A percentile compares a stretch with the other conserved stretches of the same genome.
Conservation (phyloP, 1,140 invertebrate species). For the Drosophila nikananu region DNA sequence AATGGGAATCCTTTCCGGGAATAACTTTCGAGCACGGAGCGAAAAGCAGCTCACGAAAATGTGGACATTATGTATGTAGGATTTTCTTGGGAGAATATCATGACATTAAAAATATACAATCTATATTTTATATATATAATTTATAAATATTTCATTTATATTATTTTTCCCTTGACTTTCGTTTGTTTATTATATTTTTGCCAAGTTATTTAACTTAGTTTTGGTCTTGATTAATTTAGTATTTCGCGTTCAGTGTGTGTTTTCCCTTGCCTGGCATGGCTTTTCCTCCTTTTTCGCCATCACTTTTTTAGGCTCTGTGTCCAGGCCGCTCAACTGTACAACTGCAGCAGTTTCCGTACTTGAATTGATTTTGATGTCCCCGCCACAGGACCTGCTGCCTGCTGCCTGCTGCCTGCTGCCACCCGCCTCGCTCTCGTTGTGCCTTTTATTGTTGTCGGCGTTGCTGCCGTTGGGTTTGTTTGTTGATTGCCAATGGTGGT, state of each 20-base stretch:
- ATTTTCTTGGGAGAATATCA: too few relatives aligned
- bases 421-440: conserved; percentile 5
- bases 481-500: conserved; percentile 47
- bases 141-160: too few relatives aligned
- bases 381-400: conserved; percentile 31
- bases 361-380: conserved; percentile 78
- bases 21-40: conserved; percentile 17
- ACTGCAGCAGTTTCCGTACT: conserved; percentile 79
- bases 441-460: conserved; percentile 72
- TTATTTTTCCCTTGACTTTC: too few relatives aligned
- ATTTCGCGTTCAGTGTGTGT: neutral
- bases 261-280: neutral
- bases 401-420: conserved; percentile 1
- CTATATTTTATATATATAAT: too few relatives aligned
- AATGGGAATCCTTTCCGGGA: conserved; percentile 37
- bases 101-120: too few relatives aligned
- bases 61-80: too few relatives aligned
- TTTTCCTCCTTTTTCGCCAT: neutral
- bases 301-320: conserved; percentile 32
- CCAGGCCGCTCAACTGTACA: conserved; percentile 71
- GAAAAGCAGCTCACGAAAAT: too few relatives aligned
- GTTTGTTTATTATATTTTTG: too few relatives aligned
- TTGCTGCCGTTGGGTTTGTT: conserved; percentile 56
- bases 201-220: too few relatives aligned
- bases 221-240: neutral